A percentile compares a stretch with the other conserved stretches of the same genome.
Evolutionary conservation across 2,797 vertebrate species (phyloP).

Genomic region (Gymnodraco acuticeps): DNA sequence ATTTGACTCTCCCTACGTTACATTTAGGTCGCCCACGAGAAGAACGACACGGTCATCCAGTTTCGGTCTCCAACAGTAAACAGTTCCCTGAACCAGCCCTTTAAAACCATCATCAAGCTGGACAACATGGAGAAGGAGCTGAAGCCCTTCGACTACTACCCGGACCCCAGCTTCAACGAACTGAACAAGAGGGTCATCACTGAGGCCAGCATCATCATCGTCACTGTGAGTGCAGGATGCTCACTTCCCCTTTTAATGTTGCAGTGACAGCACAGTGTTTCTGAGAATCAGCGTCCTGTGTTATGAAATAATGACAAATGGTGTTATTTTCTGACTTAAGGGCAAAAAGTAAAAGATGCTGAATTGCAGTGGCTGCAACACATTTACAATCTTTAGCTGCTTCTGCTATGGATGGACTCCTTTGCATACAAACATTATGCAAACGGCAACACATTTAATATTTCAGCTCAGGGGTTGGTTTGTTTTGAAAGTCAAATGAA

Average conservation of each 20-base stretch:
- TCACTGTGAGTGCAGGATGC: conserved; percentile 77
- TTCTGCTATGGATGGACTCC: conserved; percentile 16
- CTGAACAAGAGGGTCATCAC: conserved; percentile 90
- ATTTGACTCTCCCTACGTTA: conserved; percentile 43
- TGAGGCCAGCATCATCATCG: conserved; percentile 83
- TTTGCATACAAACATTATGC: conserved; percentile 18
- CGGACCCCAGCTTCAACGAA: conserved; percentile 89
- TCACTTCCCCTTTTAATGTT: background rate
- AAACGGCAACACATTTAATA: conserved; percentile 33
- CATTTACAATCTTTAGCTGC: conserved; percentile 41
- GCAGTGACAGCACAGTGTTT: background rate
- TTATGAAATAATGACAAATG: conserved; percentile 50
- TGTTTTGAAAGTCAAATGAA: conserved; percentile 33
- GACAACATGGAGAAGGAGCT: conserved; percentile 87
- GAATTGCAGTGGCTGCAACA: conserved; percentile 35
- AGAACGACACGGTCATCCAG: conserved; percentile 88
- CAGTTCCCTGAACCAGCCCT: conserved; percentile 81
- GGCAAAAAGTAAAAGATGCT: conserved; percentile 46
- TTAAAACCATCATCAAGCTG: conserved; percentile 86
- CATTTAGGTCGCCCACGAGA: conserved; percentile 71
- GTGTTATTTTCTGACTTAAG: conserved; percentile 43
- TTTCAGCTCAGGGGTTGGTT: conserved; percentile 35
- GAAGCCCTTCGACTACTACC: conserved; percentile 89
- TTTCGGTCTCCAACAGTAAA: conserved; percentile 89
- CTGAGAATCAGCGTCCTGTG: conserved; percentile 3